Evolutionary conservation across 2,888 invertebrate species (phyloP).

Genomic region (Teleiodes luculella): DNA sequence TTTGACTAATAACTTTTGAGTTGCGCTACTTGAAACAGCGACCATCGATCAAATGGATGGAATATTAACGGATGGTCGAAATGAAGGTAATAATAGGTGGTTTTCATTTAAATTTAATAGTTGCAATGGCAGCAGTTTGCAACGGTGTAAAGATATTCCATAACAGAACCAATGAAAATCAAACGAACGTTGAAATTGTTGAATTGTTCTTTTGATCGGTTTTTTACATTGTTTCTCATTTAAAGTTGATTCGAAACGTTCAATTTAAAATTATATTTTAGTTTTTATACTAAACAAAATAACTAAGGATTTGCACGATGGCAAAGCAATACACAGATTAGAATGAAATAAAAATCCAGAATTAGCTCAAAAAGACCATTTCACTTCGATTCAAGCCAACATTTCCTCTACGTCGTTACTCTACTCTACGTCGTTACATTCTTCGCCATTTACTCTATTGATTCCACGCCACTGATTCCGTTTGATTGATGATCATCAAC

Average conservation of each 20-base stretch:
- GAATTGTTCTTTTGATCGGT: too few species aligned
- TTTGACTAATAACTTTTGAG: conserved; percentile 44
- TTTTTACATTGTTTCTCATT: too few species aligned
- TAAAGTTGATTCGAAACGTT: too few species aligned
- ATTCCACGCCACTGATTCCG: conserved; percentile 52
- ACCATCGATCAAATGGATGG: conserved; percentile 56
- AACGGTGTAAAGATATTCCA: too few species aligned
- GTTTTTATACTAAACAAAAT: too few species aligned
- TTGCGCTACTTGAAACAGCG: conserved; percentile 44
- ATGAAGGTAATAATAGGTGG: conserved; percentile 37
- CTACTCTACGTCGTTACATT: background rate
- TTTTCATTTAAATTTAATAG: background rate
- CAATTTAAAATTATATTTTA: too few species aligned
- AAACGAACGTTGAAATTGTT: too few species aligned
- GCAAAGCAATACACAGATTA: too few species aligned
- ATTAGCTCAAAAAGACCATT: background rate
- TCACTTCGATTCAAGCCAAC: background rate
- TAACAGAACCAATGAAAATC: too few species aligned
- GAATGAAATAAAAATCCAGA: background rate
- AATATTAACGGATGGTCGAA: conserved; percentile 51
- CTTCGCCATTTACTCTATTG: conserved; percentile 35
- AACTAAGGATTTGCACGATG: too few species aligned
- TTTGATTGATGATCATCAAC: conserved; percentile 50
- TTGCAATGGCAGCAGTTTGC: too few species aligned
- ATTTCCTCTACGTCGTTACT: too few species aligned